Conservation (phyloP, 1,140 invertebrate species). For the Riptortus pedestris region DNA sequence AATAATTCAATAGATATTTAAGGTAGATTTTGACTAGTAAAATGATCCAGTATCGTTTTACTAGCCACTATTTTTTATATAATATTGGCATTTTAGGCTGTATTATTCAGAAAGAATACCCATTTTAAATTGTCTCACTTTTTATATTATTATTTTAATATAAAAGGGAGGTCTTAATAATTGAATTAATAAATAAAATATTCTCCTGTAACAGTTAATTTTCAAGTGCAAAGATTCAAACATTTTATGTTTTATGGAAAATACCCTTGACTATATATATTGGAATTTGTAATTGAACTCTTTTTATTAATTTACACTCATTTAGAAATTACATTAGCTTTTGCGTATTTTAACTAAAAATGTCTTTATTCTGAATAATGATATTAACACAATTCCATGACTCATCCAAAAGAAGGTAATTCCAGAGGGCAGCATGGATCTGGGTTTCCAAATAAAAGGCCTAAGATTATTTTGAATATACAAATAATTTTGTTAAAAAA, state of each 20-base stretch:
- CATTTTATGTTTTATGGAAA: neutral
- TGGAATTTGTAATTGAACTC: neutral
- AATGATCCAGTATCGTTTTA: too few relatives aligned
- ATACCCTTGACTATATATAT: neutral
- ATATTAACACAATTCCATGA: neutral
- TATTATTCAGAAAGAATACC: too few relatives aligned
- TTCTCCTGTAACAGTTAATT: too few relatives aligned
- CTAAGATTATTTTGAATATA: constrained; percentile 14
- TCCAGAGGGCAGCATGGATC: constrained; percentile 22
- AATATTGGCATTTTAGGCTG: too few relatives aligned
- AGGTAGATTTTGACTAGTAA: too few relatives aligned
- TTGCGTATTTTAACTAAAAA: neutral
- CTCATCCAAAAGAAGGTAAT: constrained; percentile 6
- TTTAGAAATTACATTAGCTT: neutral
- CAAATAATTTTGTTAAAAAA: constrained; percentile 20
- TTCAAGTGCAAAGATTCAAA: neutral
- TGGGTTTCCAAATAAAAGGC: constrained; percentile 13
- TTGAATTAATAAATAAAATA: too few relatives aligned
- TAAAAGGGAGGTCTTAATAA: too few relatives aligned
- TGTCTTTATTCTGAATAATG: neutral
- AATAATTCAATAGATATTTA: too few relatives aligned
- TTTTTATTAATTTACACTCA: neutral
- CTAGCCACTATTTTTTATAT: too few relatives aligned
- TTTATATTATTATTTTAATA: too few relatives aligned
- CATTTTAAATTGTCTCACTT: too few relatives aligned